Conservation (phyloP, 30 jellyfish, hydroid and myxozoan genomes). For the Aurelia aurita complex sp. Pacific region DNA sequence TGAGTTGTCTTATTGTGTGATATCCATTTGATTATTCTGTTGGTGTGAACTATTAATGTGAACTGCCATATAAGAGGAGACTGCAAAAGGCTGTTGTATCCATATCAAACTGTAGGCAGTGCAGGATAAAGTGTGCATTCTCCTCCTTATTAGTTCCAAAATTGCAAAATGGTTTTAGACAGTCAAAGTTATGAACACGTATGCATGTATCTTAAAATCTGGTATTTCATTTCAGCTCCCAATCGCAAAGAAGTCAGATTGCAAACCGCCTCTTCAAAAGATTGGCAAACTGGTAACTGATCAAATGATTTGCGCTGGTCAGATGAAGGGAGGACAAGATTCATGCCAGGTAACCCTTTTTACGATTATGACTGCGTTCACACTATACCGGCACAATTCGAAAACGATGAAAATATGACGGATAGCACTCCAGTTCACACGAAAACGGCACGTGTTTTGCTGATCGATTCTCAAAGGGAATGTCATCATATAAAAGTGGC, state of each 20-base stretch:
- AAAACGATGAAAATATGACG: too few relatives aligned
- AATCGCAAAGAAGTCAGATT: constrained; percentile 4
- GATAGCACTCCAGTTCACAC: too few relatives aligned
- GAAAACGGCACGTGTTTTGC: too few relatives aligned
- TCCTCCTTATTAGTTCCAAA: constrained; percentile 33
- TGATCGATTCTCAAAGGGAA: not conserved
- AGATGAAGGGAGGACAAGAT: constrained; percentile 58
- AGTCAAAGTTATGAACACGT: constrained; percentile 9
- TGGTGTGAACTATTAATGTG: not conserved
- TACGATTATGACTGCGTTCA: too few relatives aligned
- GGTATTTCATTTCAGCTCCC: constrained; percentile 39
- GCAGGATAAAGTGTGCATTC: constrained; percentile 43
- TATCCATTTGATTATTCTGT: too few relatives aligned
- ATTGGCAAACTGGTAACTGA: constrained; percentile 16
- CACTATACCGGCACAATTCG: too few relatives aligned
- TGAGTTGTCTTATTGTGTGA: too few relatives aligned
- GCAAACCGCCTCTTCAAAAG: constrained; percentile 17
- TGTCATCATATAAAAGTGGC: too few relatives aligned
- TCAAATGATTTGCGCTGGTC: constrained; percentile 77
- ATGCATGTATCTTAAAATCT: too few relatives aligned
- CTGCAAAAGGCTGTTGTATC: not conserved
- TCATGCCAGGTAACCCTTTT: constrained; percentile 52
- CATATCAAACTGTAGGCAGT: constrained; percentile 31
- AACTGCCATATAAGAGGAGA: not conserved
- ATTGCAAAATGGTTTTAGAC: constrained; percentile 16